Evolutionary conservation across 2,797 vertebrate species (phyloP).

Genomic region (Allobates femoralis): DNA sequence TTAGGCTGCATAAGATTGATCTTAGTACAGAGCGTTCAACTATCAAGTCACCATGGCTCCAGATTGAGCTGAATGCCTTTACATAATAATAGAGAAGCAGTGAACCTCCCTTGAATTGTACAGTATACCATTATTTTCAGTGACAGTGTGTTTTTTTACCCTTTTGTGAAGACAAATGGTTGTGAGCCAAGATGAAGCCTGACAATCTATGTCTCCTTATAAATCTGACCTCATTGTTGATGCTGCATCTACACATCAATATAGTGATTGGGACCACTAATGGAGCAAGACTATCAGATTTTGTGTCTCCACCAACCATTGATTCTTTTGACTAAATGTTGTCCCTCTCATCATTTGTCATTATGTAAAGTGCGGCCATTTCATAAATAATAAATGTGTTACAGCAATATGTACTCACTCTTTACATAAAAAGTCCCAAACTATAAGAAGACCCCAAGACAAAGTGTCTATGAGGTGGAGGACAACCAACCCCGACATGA

Average conservation of each 20-base stretch:
- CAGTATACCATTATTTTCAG: too few relatives aligned
- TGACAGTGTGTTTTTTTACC: background rate
- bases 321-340: background rate
- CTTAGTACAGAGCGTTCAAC: too few relatives aligned
- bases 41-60: too few relatives aligned
- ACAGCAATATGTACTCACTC: background rate
- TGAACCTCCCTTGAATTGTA: too few relatives aligned
- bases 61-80: too few relatives aligned
- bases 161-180: background rate
- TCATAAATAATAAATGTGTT: conserved; percentile 45
- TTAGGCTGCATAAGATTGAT: too few relatives aligned
- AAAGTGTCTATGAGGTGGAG: background rate
- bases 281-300: background rate
- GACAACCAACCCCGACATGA: background rate
- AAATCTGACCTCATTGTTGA: background rate
- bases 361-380: conserved; percentile 4
- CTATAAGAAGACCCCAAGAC: background rate
- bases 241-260: conserved; percentile 4
- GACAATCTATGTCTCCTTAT: conserved; percentile 3
- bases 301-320: background rate
- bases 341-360: conserved; percentile 7
- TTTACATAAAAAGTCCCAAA: background rate
- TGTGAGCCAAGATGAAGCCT: background rate
- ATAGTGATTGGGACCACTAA: background rate
- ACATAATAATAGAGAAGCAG: too few relatives aligned